Evolutionary conservation across 2,113 vertebrate genomes (phyloP), one percentile per base, ranked within the genome.

Genomic region (Patagioenas fasciata): DNA sequence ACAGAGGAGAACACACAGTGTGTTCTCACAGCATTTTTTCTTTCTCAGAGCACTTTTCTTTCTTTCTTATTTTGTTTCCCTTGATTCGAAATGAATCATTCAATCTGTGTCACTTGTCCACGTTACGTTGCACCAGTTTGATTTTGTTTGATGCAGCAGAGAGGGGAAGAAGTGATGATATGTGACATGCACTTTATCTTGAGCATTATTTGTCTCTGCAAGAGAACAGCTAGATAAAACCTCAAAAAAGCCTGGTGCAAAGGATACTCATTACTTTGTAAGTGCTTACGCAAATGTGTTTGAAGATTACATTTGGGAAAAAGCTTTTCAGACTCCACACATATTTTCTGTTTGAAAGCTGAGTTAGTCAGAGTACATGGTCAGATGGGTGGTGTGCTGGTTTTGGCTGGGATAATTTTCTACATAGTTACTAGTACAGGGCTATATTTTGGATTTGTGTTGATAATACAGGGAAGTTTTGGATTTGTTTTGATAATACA

Each of bases 81-180:
- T 70, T 90, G 51, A 58, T 95, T 88, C 96, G 80, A 96, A 96
- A 91, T 91, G 74, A 94, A 89, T 95, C 48, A 61, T 88, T 96
- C 75, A 71, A 38, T 74, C 73, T 94, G 38, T 95, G 94, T 85
- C 74, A 77, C 38, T 92, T 80, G 61, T 82, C 64, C 78, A 72
- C 1, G 0, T 91, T 85, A 81, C 44, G 58, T 23, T 82, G 81
- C 31, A 93, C 40, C 31, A 48, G 80, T 92, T 91, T 95, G 93
- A 72, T 95, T 94, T 95, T 80, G 32, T 94, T 91, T 93, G 80
- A 91, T 94, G 74, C 50, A 81, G 17, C 5, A 1, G 44, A 80
- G 66, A 85, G 36, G 20, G 54, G 25, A 95, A 89, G 81, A 79
- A 89, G 61, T 0, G 0, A 93, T 67, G 69, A 34, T 65, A 91